phyloP scores from a whole-genome alignment of 2,888 invertebrate species.

The Aporophyla nigra region DNA sequence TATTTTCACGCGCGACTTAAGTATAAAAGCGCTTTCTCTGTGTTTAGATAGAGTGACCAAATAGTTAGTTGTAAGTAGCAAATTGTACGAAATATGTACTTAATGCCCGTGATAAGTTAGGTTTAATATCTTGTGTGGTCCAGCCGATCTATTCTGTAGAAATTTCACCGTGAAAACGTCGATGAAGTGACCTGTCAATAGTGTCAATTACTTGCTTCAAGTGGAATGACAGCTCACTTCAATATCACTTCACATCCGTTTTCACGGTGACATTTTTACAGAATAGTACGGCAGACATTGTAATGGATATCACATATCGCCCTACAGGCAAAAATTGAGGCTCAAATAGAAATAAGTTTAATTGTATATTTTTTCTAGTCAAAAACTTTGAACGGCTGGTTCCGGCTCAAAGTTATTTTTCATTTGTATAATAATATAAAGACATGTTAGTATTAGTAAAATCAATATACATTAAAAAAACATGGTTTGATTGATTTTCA shows the following conservation, averaged over 20 bases:
- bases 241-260: neutral
- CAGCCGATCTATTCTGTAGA: neutral
- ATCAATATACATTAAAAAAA: neutral
- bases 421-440: conserved; percentile 25
- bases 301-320: neutral
- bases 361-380: conserved; percentile 45
- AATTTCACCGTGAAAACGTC: neutral
- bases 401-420: conserved; percentile 25
- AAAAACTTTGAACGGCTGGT: conserved; percentile 50
- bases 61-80: conserved; percentile 18
- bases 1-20: neutral
- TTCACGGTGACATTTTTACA: neutral
- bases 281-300: conserved; percentile 2
- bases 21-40: neutral
- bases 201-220: neutral
- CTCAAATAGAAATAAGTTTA: conserved; percentile 39
- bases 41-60: neutral
- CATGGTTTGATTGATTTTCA: conserved; percentile 19
- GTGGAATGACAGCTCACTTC: neutral
- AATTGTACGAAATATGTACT: conserved; percentile 42
- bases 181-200: neutral
- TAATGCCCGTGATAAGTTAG: conserved; percentile 41
- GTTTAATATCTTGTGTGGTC: neutral
- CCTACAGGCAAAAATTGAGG: neutral
- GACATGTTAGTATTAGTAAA: conserved; percentile 26